Percentiles rank a stretch among this genome's conserved stretches.
Evolutionary conservation across 2,113 vertebrate genomes (phyloP).

Genomic region (Passer domesticus): DNA sequence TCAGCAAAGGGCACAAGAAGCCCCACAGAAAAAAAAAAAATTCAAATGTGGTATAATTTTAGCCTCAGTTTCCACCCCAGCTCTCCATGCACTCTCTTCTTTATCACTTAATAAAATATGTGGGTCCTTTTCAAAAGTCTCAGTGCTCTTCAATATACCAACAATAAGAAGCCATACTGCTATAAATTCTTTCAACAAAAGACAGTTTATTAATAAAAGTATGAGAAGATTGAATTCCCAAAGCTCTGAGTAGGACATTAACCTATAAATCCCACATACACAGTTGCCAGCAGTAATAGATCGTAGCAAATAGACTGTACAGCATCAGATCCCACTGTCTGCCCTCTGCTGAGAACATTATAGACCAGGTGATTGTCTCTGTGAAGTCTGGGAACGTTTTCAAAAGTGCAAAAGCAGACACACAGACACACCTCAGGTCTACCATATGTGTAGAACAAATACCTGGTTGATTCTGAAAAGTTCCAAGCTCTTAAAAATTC

Average conservation of each 20-base stretch:
- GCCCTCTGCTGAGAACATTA: slow-evolving; percentile 10
- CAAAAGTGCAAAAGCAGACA: slow-evolving; percentile 4
- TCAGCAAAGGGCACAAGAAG: background rate
- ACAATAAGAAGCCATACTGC: background rate
- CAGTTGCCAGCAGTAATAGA: background rate
- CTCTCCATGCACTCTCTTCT: background rate
- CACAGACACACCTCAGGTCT: background rate
- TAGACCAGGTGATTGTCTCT: background rate
- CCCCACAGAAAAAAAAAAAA: background rate
- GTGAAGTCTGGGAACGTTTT: slow-evolving; percentile 38
- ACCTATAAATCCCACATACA: slow-evolving; percentile 1
- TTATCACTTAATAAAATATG: background rate
- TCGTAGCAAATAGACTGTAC: background rate
- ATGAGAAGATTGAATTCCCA: slow-evolving; percentile 3
- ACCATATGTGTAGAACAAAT: background rate
- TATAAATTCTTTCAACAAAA: background rate
- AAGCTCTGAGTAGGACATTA: background rate
- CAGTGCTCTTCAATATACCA: background rate
- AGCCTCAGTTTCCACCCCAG: background rate
- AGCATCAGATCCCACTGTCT: background rate
- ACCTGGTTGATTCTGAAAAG: background rate
- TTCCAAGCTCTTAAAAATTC: background rate
- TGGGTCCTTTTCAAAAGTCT: background rate
- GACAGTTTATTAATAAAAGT: background rate
- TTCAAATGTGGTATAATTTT: background rate